phyloP scores from a whole-genome alignment of 2,113 vertebrate species.

The Notiomystis cincta region DNA sequence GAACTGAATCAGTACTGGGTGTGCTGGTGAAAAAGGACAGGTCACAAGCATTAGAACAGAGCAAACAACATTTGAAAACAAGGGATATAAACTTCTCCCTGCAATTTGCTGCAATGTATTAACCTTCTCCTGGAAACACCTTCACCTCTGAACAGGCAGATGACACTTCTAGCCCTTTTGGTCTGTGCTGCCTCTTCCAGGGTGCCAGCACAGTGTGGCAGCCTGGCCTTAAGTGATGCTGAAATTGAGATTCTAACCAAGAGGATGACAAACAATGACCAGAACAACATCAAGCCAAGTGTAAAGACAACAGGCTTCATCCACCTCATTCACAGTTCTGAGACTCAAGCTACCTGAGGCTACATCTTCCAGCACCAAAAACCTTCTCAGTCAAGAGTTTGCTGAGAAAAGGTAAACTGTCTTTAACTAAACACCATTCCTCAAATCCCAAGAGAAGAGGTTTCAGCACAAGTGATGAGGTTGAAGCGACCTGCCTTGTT shows the following conservation, averaged over 20 bases:
- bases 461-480: neutral
- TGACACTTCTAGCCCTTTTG: neutral
- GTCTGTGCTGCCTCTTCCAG: neutral
- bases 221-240: neutral
- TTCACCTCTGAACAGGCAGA: neutral
- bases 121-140: neutral
- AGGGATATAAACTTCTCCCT: neutral
- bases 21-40: neutral
- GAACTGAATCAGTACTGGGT: neutral
- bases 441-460: neutral
- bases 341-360: neutral
- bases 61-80: neutral
- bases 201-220: neutral
- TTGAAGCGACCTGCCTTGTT: conserved; percentile 15
- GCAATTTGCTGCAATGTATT: neutral
- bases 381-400: neutral
- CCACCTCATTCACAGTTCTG: neutral
- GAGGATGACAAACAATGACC: neutral
- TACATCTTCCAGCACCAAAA: neutral
- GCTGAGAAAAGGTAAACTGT: neutral
- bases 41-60: neutral
- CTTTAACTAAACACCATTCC: neutral
- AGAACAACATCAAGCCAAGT: neutral
- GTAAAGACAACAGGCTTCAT: neutral
- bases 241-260: neutral